Percentiles rank a stretch among this genome's conserved stretches.
Evolutionary conservation across 2,113 vertebrate species (phyloP).

Genomic region (Macquaria australasica): DNA sequence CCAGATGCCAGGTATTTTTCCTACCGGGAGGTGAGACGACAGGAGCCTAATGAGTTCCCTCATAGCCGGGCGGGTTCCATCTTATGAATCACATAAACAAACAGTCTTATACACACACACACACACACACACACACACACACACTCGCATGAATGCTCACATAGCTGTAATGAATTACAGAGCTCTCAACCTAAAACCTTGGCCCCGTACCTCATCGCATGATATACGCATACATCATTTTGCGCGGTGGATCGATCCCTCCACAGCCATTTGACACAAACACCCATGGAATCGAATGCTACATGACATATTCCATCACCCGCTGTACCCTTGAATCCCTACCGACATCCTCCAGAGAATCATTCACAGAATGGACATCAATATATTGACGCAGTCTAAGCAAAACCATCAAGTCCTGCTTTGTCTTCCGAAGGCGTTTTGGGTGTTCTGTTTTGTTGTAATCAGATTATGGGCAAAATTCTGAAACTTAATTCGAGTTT

Average conservation of each 20-base stretch:
- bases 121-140: slow-evolving; percentile 30
- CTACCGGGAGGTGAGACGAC: slow-evolving; percentile 71
- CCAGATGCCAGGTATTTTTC: slow-evolving; percentile 79
- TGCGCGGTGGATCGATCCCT: slow-evolving; percentile 63
- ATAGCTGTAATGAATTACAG: slow-evolving; percentile 70
- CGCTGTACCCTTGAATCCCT: slow-evolving; percentile 49
- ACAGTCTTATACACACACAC: slow-evolving; percentile 25
- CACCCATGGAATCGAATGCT: slow-evolving; percentile 50
- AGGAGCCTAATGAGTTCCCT: slow-evolving; percentile 80
- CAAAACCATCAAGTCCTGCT: slow-evolving; percentile 31
- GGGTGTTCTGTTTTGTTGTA: background rate
- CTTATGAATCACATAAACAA: slow-evolving; percentile 75
- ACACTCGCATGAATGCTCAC: slow-evolving; percentile 13
- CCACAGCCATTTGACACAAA: slow-evolving; percentile 56
- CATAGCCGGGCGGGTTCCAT: slow-evolving; percentile 65
- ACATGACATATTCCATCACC: slow-evolving; percentile 58
- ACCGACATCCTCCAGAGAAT: slow-evolving; percentile 50
- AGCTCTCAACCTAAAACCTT: slow-evolving; percentile 69
- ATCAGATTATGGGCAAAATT: background rate
- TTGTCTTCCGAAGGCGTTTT: slow-evolving; percentile 28
- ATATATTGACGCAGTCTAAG: slow-evolving; percentile 55
- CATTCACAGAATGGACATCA: slow-evolving; percentile 41
- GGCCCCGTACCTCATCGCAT: slow-evolving; percentile 67
- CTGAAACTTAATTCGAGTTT: background rate
- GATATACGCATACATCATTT: slow-evolving; percentile 68